Conservation (phyloP, 1,140 invertebrate species). For the Artemia franciscana region DNA sequence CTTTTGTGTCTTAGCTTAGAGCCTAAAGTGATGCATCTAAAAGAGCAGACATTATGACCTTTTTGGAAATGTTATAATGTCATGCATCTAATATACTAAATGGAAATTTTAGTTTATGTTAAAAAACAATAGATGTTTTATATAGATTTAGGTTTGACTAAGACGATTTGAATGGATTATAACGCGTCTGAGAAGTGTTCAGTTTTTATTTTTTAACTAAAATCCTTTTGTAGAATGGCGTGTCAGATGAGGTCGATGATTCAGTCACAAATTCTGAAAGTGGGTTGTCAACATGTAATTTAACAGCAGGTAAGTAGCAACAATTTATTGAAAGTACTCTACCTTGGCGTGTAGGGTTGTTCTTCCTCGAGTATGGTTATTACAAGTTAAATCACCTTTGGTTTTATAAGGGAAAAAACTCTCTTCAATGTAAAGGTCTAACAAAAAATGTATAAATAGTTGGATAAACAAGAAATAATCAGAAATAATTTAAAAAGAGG, state of each 20-base stretch:
- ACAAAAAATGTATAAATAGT: neutral
- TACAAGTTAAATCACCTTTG: neutral
- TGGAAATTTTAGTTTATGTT: neutral
- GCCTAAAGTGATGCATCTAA: too few species aligned
- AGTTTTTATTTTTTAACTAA: neutral
- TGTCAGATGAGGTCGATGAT: neutral
- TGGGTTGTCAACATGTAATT: neutral
- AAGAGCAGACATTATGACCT: too few species aligned
- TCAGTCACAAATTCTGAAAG: neutral
- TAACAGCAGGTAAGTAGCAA: neutral
- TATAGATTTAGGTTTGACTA: neutral
- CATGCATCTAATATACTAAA: neutral
- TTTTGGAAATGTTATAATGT: neutral
- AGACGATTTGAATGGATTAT: neutral
- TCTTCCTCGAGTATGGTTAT: neutral
- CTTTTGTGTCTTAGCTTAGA: too few species aligned
- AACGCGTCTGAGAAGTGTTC: neutral
- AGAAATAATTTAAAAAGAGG: too few species aligned
- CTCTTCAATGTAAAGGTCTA: neutral
- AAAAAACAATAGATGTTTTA: neutral
- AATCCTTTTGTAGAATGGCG: too few species aligned
- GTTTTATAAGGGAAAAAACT: neutral
- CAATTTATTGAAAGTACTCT: too few species aligned
- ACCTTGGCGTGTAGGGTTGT: neutral
- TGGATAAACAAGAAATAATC: neutral